Conservation (phyloP, 2,797 vertebrate genomes). For the Microctenopoma stevenorrisi region DNA sequence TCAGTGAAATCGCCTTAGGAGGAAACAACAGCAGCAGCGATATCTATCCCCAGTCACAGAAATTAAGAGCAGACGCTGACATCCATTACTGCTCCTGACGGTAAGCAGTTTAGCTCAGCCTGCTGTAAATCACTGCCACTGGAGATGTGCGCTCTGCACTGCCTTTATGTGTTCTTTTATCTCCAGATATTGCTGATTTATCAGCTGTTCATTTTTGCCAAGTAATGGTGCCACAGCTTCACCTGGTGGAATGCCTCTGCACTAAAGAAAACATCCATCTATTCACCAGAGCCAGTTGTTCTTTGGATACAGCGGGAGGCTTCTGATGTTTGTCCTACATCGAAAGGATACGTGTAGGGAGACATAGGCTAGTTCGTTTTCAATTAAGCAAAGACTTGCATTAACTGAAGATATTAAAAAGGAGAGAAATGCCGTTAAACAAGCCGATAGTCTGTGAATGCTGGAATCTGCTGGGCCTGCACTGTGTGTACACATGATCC, state of each 20-base stretch:
- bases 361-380: conserved; percentile 79
- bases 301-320: conserved; percentile 52
- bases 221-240: conserved; percentile 55
- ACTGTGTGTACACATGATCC: conserved; percentile 38
- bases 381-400: conserved; percentile 81
- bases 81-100: conserved; percentile 80
- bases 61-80: conserved; percentile 80
- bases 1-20: conserved; percentile 73
- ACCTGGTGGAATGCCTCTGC: conserved; percentile 53
- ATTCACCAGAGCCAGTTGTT: conserved; percentile 50
- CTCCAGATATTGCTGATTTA: conserved; percentile 78
- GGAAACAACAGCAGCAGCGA: conserved; percentile 78
- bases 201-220: conserved; percentile 65
- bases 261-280: conserved; percentile 63
- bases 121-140: conserved; percentile 79
- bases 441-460: conserved; percentile 79
- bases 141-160: conserved; percentile 61
- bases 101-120: conserved; percentile 79
- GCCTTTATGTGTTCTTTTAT: conserved; percentile 79
- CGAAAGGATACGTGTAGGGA: conserved; percentile 60
- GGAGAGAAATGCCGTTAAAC: conserved; percentile 74
- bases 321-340: conserved; percentile 52
- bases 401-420: conserved; percentile 83
- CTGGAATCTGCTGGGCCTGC: conserved; percentile 76
- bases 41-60: conserved; percentile 75